A percentile compares a stretch with the other conserved stretches of the same genome.
Conservation (phyloP, 2,797 vertebrate genomes). For the Allobates femoralis region DNA sequence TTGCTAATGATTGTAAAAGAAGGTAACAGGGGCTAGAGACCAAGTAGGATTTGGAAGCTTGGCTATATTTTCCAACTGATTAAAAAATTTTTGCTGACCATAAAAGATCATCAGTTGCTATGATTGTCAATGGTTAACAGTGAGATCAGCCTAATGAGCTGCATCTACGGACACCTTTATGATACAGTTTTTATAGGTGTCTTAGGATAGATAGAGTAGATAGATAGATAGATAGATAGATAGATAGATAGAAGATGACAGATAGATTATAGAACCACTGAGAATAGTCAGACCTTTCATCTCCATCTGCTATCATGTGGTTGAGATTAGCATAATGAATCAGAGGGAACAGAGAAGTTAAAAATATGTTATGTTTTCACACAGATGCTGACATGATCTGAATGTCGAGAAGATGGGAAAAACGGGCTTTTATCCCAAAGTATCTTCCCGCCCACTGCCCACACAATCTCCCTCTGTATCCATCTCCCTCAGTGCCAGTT, state of each 20-base stretch:
- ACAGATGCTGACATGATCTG: conserved; percentile 66
- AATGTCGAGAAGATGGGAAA: conserved; percentile 60
- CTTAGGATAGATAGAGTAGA: neutral
- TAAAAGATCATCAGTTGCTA: neutral
- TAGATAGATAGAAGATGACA: neutral
- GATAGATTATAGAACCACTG: conserved; percentile 57
- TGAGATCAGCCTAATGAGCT: neutral
- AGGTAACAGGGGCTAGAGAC: neutral
- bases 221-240: neutral
- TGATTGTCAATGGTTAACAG: neutral
- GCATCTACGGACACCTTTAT: neutral
- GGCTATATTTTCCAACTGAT: neutral
- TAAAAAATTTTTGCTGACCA: neutral
- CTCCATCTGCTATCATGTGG: conserved; percentile 75
- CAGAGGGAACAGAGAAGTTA: conserved; percentile 74
- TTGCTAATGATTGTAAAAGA: neutral
- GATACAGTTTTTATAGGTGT: neutral
- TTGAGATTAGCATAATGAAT: conserved; percentile 78
- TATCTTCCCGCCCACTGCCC: conserved; percentile 59
- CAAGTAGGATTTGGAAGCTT: neutral
- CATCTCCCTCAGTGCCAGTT: neutral
- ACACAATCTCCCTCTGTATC: conserved; percentile 48
- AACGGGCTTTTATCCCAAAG: conserved; percentile 63
- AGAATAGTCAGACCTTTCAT: conserved; percentile 68
- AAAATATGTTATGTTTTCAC: conserved; percentile 70